Evolutionary conservation across 2,113 vertebrate genomes (phyloP), one percentile per base, ranked within the genome.

Genomic region (Laterallus jamaicensis): DNA sequence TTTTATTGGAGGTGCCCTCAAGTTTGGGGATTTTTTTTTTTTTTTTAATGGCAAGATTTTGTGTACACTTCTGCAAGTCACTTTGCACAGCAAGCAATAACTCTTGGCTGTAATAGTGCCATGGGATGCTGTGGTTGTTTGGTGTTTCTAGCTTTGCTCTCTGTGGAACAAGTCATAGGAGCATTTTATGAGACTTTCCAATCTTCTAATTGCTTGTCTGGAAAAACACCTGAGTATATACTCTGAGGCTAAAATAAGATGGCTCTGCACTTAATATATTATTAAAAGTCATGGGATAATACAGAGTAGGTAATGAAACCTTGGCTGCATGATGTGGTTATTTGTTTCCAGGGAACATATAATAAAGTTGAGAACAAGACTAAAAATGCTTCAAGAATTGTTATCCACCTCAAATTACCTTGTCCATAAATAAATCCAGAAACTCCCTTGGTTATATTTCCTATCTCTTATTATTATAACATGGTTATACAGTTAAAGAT

Each of bases 161-260:
- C 98, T 32, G 42, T 82, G 97, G 98, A 98, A 94, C 97, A 97
- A 96, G 96, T 98, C 94, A 96, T 95, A 94, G 88, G 97, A 98
- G 95, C 86, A 91, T 98, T 98, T 91, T 82, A 86, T 96, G 88
- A 96, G 94, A 97, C 98, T 98, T 98, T 98, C 97, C 95, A 96
- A 60, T 96, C 94, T 92, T 98, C 96, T 99, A 99, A 99, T 99
- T 99, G 98, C 97, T 97, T 98, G 96, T 97, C 97, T 98, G 96
- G 95, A 95, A 76, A 97, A 97, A 87, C 87, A 98, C 94, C 97
- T 97, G 97, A 97, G 56, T 97, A 91, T 95, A 96, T 67, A 82
- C 78, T 97, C 58, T 62, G 86, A 97, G 90, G 82, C 97, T 98
- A 97, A 98, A 98, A 98, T 97, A 97, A 97, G 84, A 87, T 91